These are phyloP conservation scores for Ormyrus labotus DNA, from an alignment of 2,888 invertebrate species.

Conservation along the genomic window DNA sequence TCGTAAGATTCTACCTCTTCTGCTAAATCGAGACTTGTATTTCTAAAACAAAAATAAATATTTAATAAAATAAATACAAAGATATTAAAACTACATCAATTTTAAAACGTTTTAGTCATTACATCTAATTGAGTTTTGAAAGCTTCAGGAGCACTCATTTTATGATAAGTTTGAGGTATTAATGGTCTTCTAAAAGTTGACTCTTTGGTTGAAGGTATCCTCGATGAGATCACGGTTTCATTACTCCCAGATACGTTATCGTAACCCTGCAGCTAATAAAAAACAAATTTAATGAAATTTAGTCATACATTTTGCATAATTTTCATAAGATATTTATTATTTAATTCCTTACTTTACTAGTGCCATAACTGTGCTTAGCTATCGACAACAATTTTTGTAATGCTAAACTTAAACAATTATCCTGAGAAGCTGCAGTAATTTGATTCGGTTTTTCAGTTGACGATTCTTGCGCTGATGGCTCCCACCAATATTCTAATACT, in stretches of 20 bases:
- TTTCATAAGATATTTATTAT: conserved; percentile 34
- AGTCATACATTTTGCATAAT: conserved; percentile 8
- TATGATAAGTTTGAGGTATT: conserved; percentile 72
- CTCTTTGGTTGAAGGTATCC: conserved; percentile 71
- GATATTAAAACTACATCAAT: neutral
- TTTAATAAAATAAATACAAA: conserved; percentile 5
- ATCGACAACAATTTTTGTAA: conserved; percentile 75
- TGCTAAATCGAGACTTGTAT: conserved; percentile 75
- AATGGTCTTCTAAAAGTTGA: conserved; percentile 72
- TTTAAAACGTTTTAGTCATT: conserved; percentile 53
- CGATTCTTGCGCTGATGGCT: conserved; percentile 74
- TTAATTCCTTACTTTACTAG: conserved; percentile 71
- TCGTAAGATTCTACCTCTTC: conserved; percentile 73
- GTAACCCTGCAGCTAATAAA: conserved; percentile 64
- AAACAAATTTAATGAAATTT: conserved; percentile 46
- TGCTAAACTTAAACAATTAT: conserved; percentile 68
- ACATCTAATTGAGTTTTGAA: conserved; percentile 77
- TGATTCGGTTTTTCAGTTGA: conserved; percentile 53
- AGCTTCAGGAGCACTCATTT: conserved; percentile 71
- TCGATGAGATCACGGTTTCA: conserved; percentile 73
- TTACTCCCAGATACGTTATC: conserved; percentile 71
- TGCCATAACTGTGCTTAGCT: conserved; percentile 75
- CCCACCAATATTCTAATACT: conserved; percentile 89
- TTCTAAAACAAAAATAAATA: conserved; percentile 68
- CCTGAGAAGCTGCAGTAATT: conserved; percentile 55